Evolutionary conservation across 2,113 vertebrate genomes (phyloP).

Genomic region (Argyrosomus japonicus): DNA sequence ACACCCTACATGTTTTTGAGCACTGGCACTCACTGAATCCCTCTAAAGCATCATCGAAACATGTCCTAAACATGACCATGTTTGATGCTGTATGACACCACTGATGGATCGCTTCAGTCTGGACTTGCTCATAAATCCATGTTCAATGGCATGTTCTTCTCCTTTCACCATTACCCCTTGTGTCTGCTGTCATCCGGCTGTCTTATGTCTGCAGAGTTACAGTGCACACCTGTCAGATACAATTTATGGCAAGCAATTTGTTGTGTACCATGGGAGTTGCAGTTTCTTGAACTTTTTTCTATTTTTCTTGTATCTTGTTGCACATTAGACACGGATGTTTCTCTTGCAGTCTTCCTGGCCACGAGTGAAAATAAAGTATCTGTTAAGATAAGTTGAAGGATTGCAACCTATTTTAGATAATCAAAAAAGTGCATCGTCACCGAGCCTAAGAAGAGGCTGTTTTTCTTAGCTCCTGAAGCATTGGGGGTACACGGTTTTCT

Average conservation of each 20-base stretch:
- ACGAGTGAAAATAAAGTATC: conserved; percentile 7
- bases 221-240: conserved; percentile 74
- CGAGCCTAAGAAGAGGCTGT: not conserved
- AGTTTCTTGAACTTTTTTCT: conserved; percentile 58
- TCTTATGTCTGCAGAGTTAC: conserved; percentile 78
- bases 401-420: conserved; percentile 23
- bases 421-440: conserved; percentile 8
- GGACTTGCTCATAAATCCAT: conserved; percentile 75
- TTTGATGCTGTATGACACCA: conserved; percentile 56
- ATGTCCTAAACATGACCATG: conserved; percentile 45
- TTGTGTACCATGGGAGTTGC: conserved; percentile 67
- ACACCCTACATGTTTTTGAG: conserved; percentile 24
- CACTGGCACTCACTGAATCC: conserved; percentile 29
- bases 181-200: conserved; percentile 74
- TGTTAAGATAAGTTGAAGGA: conserved; percentile 10
- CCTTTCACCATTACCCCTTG: conserved; percentile 77
- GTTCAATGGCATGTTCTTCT: conserved; percentile 74
- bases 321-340: conserved; percentile 33
- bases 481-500: conserved; percentile 21
- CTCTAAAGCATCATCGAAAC: conserved; percentile 42
- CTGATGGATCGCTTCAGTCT: conserved; percentile 71
- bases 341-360: conserved; percentile 10
- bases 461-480: conserved; percentile 24
- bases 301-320: conserved; percentile 34
- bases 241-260: conserved; percentile 79